Conservation (phyloP, 2,888 invertebrate species). For the Parasteatoda lunata region DNA sequence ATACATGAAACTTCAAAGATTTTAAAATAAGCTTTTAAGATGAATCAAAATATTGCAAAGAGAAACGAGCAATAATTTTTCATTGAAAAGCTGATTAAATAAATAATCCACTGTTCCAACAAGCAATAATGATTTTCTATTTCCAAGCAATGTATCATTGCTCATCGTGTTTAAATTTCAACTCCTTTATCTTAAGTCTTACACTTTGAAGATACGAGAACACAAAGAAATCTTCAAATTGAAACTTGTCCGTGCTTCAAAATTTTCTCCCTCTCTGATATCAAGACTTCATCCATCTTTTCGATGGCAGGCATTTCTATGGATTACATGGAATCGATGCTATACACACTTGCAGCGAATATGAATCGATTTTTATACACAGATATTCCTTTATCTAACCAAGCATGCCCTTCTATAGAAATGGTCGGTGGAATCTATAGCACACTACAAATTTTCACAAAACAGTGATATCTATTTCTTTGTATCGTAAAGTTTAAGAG, state of each 20-base stretch:
- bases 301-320: slow-evolving; percentile 28
- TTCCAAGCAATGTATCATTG: not conserved
- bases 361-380: slow-evolving; percentile 42
- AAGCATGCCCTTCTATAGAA: not conserved
- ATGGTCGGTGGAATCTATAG: not conserved
- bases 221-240: slow-evolving; percentile 29
- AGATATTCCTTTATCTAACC: slow-evolving; percentile 17
- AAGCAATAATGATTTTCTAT: not conserved
- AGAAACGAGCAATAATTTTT: too few species aligned
- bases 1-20: too few species aligned
- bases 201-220: slow-evolving; percentile 28
- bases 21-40: too few species aligned
- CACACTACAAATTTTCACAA: not conserved
- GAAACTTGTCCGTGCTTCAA: slow-evolving; percentile 33
- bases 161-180: not conserved
- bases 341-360: slow-evolving; percentile 36
- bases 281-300: slow-evolving; percentile 51
- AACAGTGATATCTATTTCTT: not conserved
- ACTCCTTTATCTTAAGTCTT: slow-evolving; percentile 1
- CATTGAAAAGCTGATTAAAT: too few species aligned
- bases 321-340: slow-evolving; percentile 48
- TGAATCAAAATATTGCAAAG: too few species aligned
- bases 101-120: too few species aligned
- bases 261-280: slow-evolving; percentile 37
- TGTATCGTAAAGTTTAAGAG: not conserved